Evolutionary conservation across 1,140 invertebrate genomes (phyloP).

Genomic region (Lepidotrigona ventralis): DNA sequence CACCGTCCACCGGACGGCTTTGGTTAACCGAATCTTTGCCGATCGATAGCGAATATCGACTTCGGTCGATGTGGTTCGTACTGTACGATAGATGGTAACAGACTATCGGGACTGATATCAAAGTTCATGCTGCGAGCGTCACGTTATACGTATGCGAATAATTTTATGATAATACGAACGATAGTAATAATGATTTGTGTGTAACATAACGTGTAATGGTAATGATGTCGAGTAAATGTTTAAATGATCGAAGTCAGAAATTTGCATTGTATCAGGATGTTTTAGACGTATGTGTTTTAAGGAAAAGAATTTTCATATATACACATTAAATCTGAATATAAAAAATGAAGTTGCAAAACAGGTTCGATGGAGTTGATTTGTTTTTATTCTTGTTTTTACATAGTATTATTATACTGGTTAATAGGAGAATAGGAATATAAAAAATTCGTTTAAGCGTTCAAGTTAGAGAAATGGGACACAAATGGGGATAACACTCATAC

Average conservation of each 20-base stretch:
- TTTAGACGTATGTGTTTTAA: background rate
- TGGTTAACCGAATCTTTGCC: background rate
- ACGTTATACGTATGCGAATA: background rate
- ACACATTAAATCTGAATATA: background rate
- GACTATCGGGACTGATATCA: background rate
- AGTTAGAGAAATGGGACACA: no score
- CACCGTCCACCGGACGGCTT: background rate
- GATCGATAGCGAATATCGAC: slow-evolving; percentile 10
- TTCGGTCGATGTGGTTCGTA: background rate
- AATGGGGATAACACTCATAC: no score
- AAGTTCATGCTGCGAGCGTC: background rate
- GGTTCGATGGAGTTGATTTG: background rate
- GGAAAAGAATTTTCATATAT: background rate
- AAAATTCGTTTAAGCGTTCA: no score
- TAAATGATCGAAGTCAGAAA: no score
- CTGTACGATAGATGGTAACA: background rate
- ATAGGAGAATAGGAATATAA: no score
- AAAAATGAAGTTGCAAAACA: background rate
- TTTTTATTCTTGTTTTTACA: no score
- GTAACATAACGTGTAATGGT: background rate
- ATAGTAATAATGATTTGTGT: background rate
- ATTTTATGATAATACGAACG: background rate
- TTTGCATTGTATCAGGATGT: no score
- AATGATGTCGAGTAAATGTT: background rate
- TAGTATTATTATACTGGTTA: no score